phyloP scores from a whole-genome alignment of 1,140 invertebrate genomes.

The Rhagoletis pomonella region DNA sequence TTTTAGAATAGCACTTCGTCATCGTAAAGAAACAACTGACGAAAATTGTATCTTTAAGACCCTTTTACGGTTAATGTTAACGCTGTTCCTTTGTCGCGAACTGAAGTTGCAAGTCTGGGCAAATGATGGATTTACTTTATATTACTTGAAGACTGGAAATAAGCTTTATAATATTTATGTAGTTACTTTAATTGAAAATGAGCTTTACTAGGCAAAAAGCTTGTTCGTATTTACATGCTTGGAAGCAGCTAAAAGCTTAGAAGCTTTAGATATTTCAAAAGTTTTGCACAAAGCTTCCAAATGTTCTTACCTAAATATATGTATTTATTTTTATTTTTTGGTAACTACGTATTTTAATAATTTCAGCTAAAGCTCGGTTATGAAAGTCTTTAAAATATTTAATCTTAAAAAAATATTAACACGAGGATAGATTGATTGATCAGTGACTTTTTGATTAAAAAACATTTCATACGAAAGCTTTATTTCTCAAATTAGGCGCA shows the following conservation, averaged over 20 bases:
- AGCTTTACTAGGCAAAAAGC: background rate
- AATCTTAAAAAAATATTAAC: no score
- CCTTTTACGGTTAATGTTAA: slow-evolving; percentile 39
- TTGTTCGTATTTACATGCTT: background rate
- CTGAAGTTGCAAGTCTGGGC: slow-evolving; percentile 73
- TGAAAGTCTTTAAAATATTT: no score
- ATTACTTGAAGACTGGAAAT: background rate
- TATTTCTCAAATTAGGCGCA: no score
- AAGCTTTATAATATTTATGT: background rate
- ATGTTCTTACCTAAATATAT: background rate
- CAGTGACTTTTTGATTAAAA: no score
- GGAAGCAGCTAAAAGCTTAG: background rate
- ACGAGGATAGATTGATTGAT: no score
- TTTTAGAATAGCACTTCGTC: background rate
- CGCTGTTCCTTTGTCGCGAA: slow-evolving; percentile 15
- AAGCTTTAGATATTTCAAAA: background rate
- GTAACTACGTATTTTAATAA: no score
- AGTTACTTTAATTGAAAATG: background rate
- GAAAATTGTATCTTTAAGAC: slow-evolving; percentile 67
- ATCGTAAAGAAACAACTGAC: slow-evolving; percentile 66
- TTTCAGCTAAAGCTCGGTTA: no score
- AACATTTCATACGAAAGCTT: no score
- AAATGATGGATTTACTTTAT: slow-evolving; percentile 71
- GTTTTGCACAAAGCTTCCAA: background rate
- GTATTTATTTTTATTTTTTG: background rate